These are phyloP conservation scores for Ophthalmolycus amberensis DNA, from an alignment of 2,113 vertebrate genomes.

Conservation along the genomic window DNA sequence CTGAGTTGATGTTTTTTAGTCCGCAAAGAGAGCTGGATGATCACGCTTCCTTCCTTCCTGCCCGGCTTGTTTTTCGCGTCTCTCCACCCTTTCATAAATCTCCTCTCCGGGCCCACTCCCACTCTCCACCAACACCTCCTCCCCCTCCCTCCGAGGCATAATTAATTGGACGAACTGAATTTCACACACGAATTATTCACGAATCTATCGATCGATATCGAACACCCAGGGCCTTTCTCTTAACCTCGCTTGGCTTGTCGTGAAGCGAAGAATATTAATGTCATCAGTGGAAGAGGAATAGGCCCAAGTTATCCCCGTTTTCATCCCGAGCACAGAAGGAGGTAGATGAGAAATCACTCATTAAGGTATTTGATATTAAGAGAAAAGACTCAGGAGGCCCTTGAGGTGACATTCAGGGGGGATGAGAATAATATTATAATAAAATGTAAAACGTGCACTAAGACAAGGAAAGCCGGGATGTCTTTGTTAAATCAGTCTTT, in stretches of 20 bases:
- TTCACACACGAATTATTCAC: slow-evolving; percentile 87
- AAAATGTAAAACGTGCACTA: neutral
- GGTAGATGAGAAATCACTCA: slow-evolving; percentile 7
- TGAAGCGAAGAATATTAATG: slow-evolving; percentile 78
- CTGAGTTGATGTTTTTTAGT: neutral
- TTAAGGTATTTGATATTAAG: slow-evolving; percentile 31
- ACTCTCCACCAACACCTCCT: neutral
- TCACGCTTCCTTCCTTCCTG: slow-evolving; percentile 24
- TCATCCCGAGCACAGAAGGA: slow-evolving; percentile 17
- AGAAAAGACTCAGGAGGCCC: slow-evolving; percentile 3
- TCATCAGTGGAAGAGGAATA: slow-evolving; percentile 62
- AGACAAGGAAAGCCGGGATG: neutral
- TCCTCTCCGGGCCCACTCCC: slow-evolving; percentile 39
- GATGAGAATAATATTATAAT: neutral
- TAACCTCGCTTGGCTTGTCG: slow-evolving; percentile 79
- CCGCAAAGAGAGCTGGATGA: slow-evolving; percentile 26
- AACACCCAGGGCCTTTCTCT: slow-evolving; percentile 80
- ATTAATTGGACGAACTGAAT: slow-evolving; percentile 84
- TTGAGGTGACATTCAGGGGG: slow-evolving; percentile 2
- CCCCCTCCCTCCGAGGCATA: slow-evolving; percentile 71
- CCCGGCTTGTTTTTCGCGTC: slow-evolving; percentile 20
- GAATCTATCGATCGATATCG: slow-evolving; percentile 84
- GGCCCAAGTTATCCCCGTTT: slow-evolving; percentile 38
- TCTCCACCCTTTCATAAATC: slow-evolving; percentile 57
- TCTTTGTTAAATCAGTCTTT: slow-evolving; percentile 36